Conservation (phyloP, 1,140 invertebrate species). For the Atta colombica region DNA sequence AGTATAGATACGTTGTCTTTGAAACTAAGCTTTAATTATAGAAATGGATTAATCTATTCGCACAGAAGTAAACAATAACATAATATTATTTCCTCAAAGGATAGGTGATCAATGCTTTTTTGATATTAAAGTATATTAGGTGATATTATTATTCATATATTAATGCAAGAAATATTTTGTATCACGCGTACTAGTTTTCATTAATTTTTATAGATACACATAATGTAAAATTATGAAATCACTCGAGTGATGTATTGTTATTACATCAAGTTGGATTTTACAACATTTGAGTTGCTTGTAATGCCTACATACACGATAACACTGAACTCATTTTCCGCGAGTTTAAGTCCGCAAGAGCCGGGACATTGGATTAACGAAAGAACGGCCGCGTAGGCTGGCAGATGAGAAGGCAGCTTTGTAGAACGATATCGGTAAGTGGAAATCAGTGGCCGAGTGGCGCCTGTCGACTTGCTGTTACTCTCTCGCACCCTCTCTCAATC, state of each 20-base stretch:
- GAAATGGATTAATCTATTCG: too few relatives aligned
- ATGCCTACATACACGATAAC: slow-evolving; percentile 11
- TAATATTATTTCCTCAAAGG: too few relatives aligned
- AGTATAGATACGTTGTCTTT: too few relatives aligned
- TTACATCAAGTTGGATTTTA: neutral
- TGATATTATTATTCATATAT: neutral
- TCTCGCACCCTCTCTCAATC: slow-evolving; percentile 47
- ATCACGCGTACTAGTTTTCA: neutral
- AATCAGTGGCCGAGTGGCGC: slow-evolving; percentile 85
- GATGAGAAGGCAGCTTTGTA: slow-evolving; percentile 86
- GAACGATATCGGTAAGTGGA: slow-evolving; percentile 85
- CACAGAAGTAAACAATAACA: too few relatives aligned
- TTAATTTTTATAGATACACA: neutral
- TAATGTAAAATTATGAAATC: neutral
- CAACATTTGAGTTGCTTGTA: slow-evolving; percentile 3
- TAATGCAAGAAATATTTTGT: neutral
- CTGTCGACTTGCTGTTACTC: slow-evolving; percentile 67
- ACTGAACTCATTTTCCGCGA: slow-evolving; percentile 61
- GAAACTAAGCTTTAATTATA: too few relatives aligned
- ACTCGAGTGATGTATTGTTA: neutral
- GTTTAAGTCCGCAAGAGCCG: slow-evolving; percentile 36
- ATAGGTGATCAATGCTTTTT: too few relatives aligned
- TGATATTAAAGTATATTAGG: too few relatives aligned
- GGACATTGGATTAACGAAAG: slow-evolving; percentile 40
- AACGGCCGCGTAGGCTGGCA: slow-evolving; percentile 65